Base-by-base conservation (phyloP, 1,140 invertebrate species). In the Hyposmocoma kahamanoa region DNA sequence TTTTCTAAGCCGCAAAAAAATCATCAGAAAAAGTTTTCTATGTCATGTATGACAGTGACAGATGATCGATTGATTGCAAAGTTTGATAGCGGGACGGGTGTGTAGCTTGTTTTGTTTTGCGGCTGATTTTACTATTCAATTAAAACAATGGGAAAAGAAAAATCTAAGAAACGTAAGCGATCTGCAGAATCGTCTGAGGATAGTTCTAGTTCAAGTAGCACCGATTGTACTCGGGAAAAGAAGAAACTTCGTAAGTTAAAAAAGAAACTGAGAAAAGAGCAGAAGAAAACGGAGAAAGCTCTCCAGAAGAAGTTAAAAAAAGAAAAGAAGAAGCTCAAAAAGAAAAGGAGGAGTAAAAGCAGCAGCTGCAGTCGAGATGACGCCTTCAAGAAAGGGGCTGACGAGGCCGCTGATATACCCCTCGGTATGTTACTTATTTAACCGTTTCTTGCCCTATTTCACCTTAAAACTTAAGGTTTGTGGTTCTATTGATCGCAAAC, bases 231-330 rank as follows among this genome's bases (percentile, higher is more conserved):
- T 19, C 67, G 55, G 17, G 70, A 80, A 46, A 78, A 75, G 34
- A 85, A 78, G 42, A 82, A 84, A 66, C 64, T 86, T 24, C 72
- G 73, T 3, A 86, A 85, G 59, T 51, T 86, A 8, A 87, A 84
- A 53, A 87, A 84, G 51, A 85, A 86, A 64, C 59, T 87, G 22
- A 85, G 75, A 42, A 85, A 71, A 49, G 85, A 86, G 59, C 73
- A 84, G 51, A 76, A 74, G 43, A 86, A 72, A 60, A 81, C 80
- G 3, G 79, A 82, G 44, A 87, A 69, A 48, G 50, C 64, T 13
- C 52, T 87, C n/a, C 87, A 82, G 56, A 87, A 76, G 56, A 85
- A 86, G 50, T 53, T 87, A 17, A 86, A 79, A 63, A 72, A 74
- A 13, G 72, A 83, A 52, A 85, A 73, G 47, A 82, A 56, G 41